A percentile compares a stretch with the other conserved stretches of the same genome.
Conservation (phyloP, 2,797 vertebrate species). For the Helarctos malayanus region DNA sequence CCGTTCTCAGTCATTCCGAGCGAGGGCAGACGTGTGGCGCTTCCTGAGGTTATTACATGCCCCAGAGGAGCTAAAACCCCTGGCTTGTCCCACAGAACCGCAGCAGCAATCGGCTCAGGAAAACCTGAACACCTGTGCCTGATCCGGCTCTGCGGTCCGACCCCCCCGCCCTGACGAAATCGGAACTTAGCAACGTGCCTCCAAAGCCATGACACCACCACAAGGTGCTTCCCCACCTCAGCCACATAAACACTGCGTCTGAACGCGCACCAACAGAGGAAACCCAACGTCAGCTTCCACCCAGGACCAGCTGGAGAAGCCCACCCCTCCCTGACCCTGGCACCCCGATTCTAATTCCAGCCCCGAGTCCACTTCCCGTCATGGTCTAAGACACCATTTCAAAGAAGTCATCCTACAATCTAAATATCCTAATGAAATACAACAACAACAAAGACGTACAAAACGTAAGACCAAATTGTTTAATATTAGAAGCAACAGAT, state of each 20-base stretch:
- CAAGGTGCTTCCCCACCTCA: background rate
- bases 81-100: background rate
- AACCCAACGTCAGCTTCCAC: background rate
- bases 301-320: background rate
- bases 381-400: background rate
- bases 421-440: background rate
- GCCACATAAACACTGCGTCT: background rate
- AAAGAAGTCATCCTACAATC: background rate
- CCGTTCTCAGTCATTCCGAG: background rate
- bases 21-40: background rate
- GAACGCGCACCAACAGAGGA: background rate
- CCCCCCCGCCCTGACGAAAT: background rate
- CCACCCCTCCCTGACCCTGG: background rate
- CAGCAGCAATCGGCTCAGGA: background rate
- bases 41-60: background rate
- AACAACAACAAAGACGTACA: slow-evolving; percentile 23
- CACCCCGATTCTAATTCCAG: background rate
- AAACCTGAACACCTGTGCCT: background rate
- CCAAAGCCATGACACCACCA: background rate
- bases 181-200: background rate
- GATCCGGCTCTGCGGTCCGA: background rate
- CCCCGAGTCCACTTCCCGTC: background rate
- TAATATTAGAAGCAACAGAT: slow-evolving; percentile 20
- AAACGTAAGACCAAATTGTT: slow-evolving; percentile 25
- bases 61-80: background rate